Conservation (phyloP, 2,113 vertebrate species). For the Oreochromis tanganicae region DNA sequence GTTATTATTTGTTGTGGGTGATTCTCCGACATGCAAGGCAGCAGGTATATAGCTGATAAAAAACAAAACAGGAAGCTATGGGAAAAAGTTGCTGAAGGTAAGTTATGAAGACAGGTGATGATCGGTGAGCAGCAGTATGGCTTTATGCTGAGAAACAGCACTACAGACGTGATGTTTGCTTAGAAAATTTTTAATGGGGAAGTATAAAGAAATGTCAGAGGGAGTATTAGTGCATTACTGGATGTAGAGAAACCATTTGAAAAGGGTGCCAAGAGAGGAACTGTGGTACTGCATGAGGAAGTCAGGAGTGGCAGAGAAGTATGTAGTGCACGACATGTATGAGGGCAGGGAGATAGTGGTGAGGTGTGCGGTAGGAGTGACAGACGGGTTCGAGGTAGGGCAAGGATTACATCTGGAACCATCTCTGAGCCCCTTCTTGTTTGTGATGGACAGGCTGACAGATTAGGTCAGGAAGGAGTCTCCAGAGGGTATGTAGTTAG, state of each 20-base stretch:
- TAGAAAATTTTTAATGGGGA: neutral
- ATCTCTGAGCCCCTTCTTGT: neutral
- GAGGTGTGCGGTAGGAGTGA: neutral
- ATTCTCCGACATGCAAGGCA: neutral
- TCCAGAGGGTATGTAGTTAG: neutral
- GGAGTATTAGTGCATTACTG: neutral
- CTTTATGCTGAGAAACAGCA: neutral
- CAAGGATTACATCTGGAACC: neutral
- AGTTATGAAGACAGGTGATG: neutral
- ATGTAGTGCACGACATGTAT: neutral
- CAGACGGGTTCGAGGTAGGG: neutral
- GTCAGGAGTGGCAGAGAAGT: neutral
- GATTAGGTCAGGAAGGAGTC: neutral
- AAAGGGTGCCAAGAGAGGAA: neutral
- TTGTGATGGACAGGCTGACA: neutral
- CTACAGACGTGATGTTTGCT: neutral
- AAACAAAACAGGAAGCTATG: neutral
- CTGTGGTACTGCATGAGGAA: neutral
- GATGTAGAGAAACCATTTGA: neutral
- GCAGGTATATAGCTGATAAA: neutral
- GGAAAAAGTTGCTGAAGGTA: neutral
- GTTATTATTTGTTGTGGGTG: neutral
- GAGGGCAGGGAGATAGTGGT: neutral
- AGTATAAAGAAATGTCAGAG: neutral
- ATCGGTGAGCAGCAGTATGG: neutral